Evolutionary conservation across 2,113 vertebrate genomes (phyloP), one percentile per base, ranked within the genome.

Genomic region (Capricornis sumatraensis): DNA sequence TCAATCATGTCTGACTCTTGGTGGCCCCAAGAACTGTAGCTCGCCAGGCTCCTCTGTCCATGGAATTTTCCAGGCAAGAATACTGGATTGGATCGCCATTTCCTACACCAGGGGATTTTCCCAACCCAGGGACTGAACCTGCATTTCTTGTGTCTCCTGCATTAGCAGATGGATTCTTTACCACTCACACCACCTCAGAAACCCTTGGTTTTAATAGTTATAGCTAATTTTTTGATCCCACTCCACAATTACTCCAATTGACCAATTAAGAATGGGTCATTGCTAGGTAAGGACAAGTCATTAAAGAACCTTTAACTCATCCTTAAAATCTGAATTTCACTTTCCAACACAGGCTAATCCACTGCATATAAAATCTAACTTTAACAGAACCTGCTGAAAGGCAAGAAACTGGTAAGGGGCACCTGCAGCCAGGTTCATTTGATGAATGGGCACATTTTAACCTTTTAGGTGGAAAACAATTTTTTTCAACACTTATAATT

Each of bases 361-460:
- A 95, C 19, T 45, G 93, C 15, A 67, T 17, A 90, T 93, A 91
- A 95, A 95, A 95, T 90, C 81, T 84, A 92, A 64, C 52, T 25
- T 95, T 90, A 93, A 96, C 87, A 85, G 47, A 95, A 96, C 52
- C 52, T 90, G 74, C n/a, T 92, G 89, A 89, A 97, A 97, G 83
- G 57, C n/a, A 83, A 86, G 50, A 79, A 87, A 82, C n/a, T 86
- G 17, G 25, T 50, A 40, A 94, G 76, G 55, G 88, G 13, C n/a
- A 78, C 23, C 30, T 47, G 43, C 15, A 79, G 36, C 36, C 89
- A 7, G 45, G 53, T 45, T 2, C 40, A 60, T n/a, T 12, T 92
- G 81, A 97, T 96, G 89, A 94, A 97, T 67, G 15, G 86, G 85
- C 74, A 95, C 12, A 83, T 74, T 81, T 94, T 90, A 98, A 94